Evolutionary conservation across 2,113 vertebrate genomes (phyloP).

Genomic region (Ictidomys tridecemlineatus): DNA sequence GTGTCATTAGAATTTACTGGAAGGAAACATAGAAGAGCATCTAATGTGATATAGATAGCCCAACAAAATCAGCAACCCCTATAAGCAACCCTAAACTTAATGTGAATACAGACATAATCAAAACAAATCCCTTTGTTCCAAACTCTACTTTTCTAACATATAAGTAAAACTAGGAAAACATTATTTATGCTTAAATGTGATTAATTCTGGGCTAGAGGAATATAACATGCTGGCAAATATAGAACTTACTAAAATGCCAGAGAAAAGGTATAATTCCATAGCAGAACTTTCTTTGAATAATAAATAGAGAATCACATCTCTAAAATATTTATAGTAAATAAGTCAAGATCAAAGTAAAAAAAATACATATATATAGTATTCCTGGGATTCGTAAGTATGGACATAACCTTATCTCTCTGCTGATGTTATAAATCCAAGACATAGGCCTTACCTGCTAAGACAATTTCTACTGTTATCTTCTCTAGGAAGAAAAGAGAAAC

Average conservation of each 20-base stretch:
- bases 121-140: background rate
- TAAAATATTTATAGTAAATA: background rate
- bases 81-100: background rate
- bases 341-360: background rate
- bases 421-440: background rate
- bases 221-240: background rate
- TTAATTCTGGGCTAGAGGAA: background rate
- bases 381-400: background rate
- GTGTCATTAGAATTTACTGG: conserved; percentile 1
- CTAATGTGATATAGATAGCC: background rate
- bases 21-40: background rate
- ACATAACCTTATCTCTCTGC: background rate
- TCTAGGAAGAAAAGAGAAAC: background rate
- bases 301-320: background rate
- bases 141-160: background rate
- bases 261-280: background rate
- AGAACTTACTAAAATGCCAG: background rate
- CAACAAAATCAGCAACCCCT: background rate
- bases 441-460: background rate
- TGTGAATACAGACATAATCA: background rate
- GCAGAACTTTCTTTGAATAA: background rate
- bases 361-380: background rate
- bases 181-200: background rate
- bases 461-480: background rate
- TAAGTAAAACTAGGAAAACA: background rate